phyloP scores from a whole-genome alignment of 2,888 invertebrate genomes.

The Stenchaetothrips biformis region DNA sequence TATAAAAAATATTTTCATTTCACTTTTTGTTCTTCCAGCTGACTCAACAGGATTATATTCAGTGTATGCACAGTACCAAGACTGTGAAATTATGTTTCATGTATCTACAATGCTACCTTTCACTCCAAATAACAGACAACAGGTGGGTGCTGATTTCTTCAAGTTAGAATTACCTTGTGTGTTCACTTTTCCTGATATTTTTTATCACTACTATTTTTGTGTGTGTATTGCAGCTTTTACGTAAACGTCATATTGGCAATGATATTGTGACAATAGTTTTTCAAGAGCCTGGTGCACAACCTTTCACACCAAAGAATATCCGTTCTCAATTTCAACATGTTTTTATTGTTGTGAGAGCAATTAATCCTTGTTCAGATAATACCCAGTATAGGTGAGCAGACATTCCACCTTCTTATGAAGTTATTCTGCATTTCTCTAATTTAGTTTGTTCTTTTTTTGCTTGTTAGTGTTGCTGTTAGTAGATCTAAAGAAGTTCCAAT shows the following conservation, averaged over 20 bases:
- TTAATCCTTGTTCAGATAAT: conserved; percentile 86
- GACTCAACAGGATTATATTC: conserved; percentile 93
- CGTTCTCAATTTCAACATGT: conserved; percentile 97
- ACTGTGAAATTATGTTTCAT: conserved; percentile 95
- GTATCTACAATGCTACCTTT: conserved; percentile 95
- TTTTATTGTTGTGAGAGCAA: conserved; percentile 83
- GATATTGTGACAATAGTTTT: conserved; percentile 97
- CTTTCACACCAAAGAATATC: conserved; percentile 90
- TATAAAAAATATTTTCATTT: conserved; percentile 24
- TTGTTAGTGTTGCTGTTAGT: conserved; percentile 52
- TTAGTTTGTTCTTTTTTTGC: conserved; percentile 22
- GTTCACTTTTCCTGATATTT: background rate
- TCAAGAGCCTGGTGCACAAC: conserved; percentile 84
- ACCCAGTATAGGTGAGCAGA: conserved; percentile 72
- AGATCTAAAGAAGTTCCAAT: conserved; percentile 91
- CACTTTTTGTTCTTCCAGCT: conserved; percentile 49
- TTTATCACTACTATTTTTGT: background rate
- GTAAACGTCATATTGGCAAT: conserved; percentile 95
- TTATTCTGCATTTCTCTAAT: background rate
- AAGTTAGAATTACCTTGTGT: background rate
- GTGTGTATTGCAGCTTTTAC: conserved; percentile 56
- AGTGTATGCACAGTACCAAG: conserved; percentile 84
- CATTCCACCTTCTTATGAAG: background rate
- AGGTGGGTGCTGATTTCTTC: conserved; percentile 47
- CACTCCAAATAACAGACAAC: conserved; percentile 91